Evolutionary conservation across 2,113 vertebrate genomes (phyloP), one percentile per base, ranked within the genome.

Genomic region (Conger conger): DNA sequence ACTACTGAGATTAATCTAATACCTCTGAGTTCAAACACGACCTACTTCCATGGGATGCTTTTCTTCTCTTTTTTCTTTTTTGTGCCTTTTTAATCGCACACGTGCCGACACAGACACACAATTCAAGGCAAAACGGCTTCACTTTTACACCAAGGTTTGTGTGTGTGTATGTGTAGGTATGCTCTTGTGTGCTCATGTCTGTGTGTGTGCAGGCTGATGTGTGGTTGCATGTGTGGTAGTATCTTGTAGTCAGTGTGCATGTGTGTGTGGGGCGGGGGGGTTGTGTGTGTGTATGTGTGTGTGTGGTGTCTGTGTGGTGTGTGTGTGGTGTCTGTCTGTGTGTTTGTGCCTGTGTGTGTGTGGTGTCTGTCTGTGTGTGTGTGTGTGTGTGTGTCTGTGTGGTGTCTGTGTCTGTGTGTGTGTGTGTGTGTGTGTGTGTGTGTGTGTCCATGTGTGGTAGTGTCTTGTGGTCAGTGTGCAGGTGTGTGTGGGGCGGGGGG

Each of bases 1-100:
- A 85, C 83, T 53, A 50, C 77, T n/a, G 92, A 93, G 94, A 93
- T 94, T 93, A 94, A 93, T 94, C 92, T 93, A 94, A 94, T 94
- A 92, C 91, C 90, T 87, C 87, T 13, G 81, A 87, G 79, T 83
- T 89, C 86, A 82, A 80, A 86, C 82, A 87, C 82, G 45, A 86
- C 87, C 76, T 73, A 80, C 42, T 73, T 84, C 54, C 80, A 8
- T 76, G 36, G 27, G 9, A 40, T 50, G 40, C 54, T 68, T 85
- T 73, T 20, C 54, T 37, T 0, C 33, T 37, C n/a, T 63, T 36
- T 79, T 79, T 85, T 53, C 82, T 80, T 83, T 45, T 83, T 38
- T 79, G 38, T 40, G 27, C 5, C n/a, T 73, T 73, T 73, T 60
- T 63, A 63, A 63, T 27, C 57, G 68, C 4, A 0, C 57, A 68